Percentiles rank a stretch among this genome's conserved stretches.
These are phyloP conservation scores for Laticauda laticaudata DNA, from an alignment of 2,113 vertebrate species.

Conservation along the genomic window DNA sequence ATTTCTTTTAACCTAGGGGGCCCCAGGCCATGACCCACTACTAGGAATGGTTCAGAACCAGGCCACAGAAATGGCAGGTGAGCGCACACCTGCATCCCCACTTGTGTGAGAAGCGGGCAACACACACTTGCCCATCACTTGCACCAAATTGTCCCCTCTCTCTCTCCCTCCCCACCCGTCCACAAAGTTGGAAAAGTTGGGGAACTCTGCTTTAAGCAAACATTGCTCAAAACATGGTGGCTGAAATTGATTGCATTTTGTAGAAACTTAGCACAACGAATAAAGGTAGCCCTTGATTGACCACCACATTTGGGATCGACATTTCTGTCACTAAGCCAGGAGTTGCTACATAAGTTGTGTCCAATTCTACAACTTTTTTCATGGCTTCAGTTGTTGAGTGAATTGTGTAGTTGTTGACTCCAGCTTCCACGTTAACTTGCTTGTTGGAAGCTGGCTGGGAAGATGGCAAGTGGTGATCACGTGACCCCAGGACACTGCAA, in stretches of 20 bases:
- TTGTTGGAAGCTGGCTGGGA: neutral
- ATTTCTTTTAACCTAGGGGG: neutral
- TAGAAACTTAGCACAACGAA: neutral
- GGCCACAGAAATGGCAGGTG: neutral
- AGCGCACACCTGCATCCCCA: neutral
- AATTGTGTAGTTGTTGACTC: neutral
- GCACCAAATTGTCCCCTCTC: neutral
- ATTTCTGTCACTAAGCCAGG: neutral
- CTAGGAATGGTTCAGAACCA: neutral
- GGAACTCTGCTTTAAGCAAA: neutral
- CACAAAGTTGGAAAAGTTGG: neutral
- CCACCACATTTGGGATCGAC: neutral
- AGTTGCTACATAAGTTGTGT: neutral
- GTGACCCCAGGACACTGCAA: neutral
- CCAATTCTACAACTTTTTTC: neutral
- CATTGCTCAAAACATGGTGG: neutral
- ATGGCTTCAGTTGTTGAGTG: neutral
- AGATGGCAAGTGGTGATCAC: neutral
- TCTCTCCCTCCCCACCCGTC: neutral
- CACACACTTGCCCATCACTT: neutral
- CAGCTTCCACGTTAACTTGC: neutral
- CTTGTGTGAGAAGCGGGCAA: rapidly evolving
- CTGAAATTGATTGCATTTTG: neutral
- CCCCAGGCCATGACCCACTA: neutral
- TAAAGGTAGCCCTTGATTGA: neutral